phyloP scores from a whole-genome alignment of 2,888 invertebrate genomes.

The Biston betularia region DNA sequence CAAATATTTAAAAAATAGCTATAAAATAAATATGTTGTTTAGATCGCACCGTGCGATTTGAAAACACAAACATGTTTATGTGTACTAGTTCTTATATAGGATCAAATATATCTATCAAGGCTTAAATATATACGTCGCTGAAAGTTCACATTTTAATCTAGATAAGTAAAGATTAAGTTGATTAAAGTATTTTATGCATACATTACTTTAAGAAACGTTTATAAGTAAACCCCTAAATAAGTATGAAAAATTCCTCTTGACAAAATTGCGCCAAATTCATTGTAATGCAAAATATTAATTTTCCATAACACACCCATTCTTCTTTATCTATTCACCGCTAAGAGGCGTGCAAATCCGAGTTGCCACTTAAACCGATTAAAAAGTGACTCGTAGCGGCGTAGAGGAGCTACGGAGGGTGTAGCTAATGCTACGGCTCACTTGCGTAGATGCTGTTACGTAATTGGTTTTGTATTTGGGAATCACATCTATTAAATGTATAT shows the following conservation, averaged over 20 bases:
- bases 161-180: no score
- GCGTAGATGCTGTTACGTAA: conserved; percentile 27
- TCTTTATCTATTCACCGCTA: conserved; percentile 72
- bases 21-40: no score
- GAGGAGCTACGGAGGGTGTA: conserved; percentile 56
- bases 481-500: not conserved
- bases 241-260: conserved; percentile 2
- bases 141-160: no score
- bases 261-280: conserved; percentile 26
- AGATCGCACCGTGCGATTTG: no score
- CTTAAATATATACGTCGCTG: no score
- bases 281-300: conserved; percentile 43
- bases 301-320: conserved; percentile 51
- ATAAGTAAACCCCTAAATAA: no score
- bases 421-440: conserved; percentile 36
- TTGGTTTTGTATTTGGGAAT: conserved; percentile 30
- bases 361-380: conserved; percentile 83
- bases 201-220: no score
- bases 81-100: no score
- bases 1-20: no score
- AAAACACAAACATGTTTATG: no score
- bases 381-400: conserved; percentile 60
- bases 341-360: conserved; percentile 75
- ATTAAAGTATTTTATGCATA: no score
- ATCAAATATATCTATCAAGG: no score